Evolutionary conservation across 2,113 vertebrate species (phyloP), one percentile per base, ranked within the genome.

Genomic region (Xiphorhynchus elegans): DNA sequence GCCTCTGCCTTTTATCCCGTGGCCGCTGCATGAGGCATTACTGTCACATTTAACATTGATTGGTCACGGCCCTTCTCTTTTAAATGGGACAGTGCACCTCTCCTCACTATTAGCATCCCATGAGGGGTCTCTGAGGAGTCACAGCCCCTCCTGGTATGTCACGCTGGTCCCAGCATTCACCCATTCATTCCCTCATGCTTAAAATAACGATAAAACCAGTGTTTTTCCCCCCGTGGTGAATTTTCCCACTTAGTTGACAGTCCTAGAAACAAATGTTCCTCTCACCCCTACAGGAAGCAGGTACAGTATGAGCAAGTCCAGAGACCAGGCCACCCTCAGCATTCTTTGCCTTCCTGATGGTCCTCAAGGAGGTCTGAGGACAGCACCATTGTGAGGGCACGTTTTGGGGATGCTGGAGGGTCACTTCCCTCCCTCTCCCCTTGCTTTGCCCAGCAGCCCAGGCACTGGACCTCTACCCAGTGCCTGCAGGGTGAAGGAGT

Each of bases 61-160:
- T 93, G 95, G 97, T 96, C 96, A 96, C 1, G 86, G 97, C 84
- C 84, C 84, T 84, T 89, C 95, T 77, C 92, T 90, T 95, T 89
- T 89, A 89, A 74, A 93, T 1, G 76, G 78, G 92, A 74, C 93
- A 90, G 26, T 11, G 55, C 64, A 82, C 40, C 50, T 95, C 89
- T 93, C 47, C 42, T 77, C 59, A 17, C 75, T 50, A 72, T 88
- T 87, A 93, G 85, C 66, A 37, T 58, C 90, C 73, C 73, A 24
- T 33, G 42, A 84, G 58, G 94, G 81, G 72, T 63, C 84, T 87
- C 86, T 20, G 4, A 82, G 76, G 84, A 87, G 75, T 25, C 86
- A 46, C 79, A 60, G 90, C 49, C 59, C 20, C 75, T 76, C 24
- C 2, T 40, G 47, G 31, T 39, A 90, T 79, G 90, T 75, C 66